phyloP scores from a whole-genome alignment of 2,797 vertebrate species.

The Steatocranus sp. region DNA sequence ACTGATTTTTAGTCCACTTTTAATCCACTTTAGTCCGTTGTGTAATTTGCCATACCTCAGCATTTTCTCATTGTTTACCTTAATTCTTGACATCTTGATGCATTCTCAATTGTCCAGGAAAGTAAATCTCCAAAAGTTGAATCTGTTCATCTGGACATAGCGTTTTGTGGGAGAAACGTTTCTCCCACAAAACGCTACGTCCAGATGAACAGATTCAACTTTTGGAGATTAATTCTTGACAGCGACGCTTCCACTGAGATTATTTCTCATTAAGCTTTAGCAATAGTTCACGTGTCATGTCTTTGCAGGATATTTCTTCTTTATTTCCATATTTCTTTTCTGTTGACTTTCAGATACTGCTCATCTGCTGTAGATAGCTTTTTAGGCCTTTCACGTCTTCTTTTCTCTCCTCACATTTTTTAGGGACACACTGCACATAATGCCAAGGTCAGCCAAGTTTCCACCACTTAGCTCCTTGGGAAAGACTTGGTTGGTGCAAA shows the following conservation, averaged over 20 bases:
- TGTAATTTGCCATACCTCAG: neutral
- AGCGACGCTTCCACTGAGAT: neutral
- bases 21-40: neutral
- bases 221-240: no score
- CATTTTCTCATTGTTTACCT: neutral
- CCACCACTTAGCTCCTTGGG: neutral
- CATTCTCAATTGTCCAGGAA: no score
- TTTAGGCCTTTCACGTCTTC: neutral
- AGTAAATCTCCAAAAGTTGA: no score
- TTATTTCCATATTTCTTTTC: neutral
- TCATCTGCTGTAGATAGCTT: neutral
- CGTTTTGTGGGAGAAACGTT: no score
- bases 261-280: neutral
- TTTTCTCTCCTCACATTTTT: neutral
- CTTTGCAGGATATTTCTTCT: neutral
- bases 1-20: neutral
- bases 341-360: neutral
- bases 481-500: neutral
- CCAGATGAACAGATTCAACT: no score
- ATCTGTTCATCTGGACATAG: no score
- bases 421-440: neutral
- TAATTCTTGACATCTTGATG: no score
- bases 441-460: neutral
- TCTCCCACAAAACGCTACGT: no score
- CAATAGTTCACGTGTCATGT: neutral